Conservation (phyloP, 2,888 invertebrate genomes). For the Glomeris marginata region DNA sequence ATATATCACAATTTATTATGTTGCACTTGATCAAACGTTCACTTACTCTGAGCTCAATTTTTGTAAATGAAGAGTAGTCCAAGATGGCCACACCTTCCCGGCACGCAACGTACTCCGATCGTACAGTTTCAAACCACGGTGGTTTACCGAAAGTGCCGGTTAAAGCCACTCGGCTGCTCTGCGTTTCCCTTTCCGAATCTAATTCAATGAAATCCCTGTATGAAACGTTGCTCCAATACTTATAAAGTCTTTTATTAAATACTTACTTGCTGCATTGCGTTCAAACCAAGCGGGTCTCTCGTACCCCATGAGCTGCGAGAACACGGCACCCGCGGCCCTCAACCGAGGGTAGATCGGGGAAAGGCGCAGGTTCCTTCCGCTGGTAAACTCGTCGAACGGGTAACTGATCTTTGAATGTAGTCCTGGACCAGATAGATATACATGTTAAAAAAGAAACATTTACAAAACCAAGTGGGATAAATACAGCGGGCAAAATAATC, state of each 20-base stretch:
- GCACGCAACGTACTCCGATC: slow-evolving; percentile 81
- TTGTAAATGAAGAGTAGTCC: slow-evolving; percentile 95
- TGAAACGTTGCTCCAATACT: too few relatives aligned
- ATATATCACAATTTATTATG: too few relatives aligned
- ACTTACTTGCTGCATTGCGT: slow-evolving; percentile 21
- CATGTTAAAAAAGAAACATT: slow-evolving; percentile 5
- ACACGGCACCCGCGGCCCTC: slow-evolving; percentile 79
- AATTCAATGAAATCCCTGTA: not conserved
- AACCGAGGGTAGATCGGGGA: slow-evolving; percentile 89
- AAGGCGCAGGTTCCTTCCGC: slow-evolving; percentile 76
- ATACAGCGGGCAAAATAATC: slow-evolving; percentile 18
- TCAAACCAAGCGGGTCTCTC: slow-evolving; percentile 90
- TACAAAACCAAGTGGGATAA: slow-evolving; percentile 4
- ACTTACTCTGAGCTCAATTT: slow-evolving; percentile 75
- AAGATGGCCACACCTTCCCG: slow-evolving; percentile 81
- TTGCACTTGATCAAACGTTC: too few relatives aligned
- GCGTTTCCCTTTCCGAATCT: too few relatives aligned
- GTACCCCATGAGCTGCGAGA: slow-evolving; percentile 96
- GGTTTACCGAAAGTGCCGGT: slow-evolving; percentile 83
- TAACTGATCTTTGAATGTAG: slow-evolving; percentile 67
- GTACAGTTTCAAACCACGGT: slow-evolving; percentile 78
- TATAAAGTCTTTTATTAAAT: not conserved
- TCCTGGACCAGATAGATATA: slow-evolving; percentile 24
- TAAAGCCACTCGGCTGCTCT: slow-evolving; percentile 37
- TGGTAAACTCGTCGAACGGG: slow-evolving; percentile 71